These are phyloP conservation scores for Hesperophylax magnus DNA, from an alignment of 1,140 invertebrate genomes.

Conservation along the genomic window DNA sequence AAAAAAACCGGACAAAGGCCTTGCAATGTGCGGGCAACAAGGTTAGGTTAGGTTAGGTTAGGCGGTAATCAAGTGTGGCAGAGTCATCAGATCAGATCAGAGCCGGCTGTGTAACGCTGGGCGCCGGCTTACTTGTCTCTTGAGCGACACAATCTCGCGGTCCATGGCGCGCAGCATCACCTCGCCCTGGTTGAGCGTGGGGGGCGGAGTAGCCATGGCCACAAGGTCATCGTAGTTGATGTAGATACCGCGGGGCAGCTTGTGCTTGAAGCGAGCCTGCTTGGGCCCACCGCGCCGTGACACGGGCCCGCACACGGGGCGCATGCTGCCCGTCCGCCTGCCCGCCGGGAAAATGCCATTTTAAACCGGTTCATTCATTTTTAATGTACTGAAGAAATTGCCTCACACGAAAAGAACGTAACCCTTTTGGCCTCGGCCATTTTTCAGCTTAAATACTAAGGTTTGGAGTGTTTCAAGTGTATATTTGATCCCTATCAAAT, in stretches of 20 bases:
- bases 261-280: constrained; percentile 87
- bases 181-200: constrained; percentile 79
- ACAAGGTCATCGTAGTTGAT: constrained; percentile 97
- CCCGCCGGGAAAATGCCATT: neutral
- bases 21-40: too few species aligned
- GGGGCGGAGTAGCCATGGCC: constrained; percentile 81
- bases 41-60: too few species aligned
- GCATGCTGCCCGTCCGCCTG: constrained; percentile 82
- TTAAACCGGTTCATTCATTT: neutral
- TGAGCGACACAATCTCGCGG: constrained; percentile 92
- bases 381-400: too few species aligned
- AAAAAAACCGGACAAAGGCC: neutral
- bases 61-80: too few species aligned
- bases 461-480: too few species aligned
- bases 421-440: too few species aligned
- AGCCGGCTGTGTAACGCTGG: constrained; percentile 43
- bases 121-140: constrained; percentile 87
- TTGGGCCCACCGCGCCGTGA: constrained; percentile 71
- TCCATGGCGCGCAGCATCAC: constrained; percentile 92
- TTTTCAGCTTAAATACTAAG: too few species aligned
- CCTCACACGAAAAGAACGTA: too few species aligned
- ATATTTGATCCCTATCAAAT: too few species aligned
- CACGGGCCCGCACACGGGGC: constrained; percentile 79
- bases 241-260: constrained; percentile 96
- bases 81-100: neutral